These are phyloP conservation scores for Mythimna vitellina DNA, from an alignment of 2,888 invertebrate species.

Conservation along the genomic window DNA sequence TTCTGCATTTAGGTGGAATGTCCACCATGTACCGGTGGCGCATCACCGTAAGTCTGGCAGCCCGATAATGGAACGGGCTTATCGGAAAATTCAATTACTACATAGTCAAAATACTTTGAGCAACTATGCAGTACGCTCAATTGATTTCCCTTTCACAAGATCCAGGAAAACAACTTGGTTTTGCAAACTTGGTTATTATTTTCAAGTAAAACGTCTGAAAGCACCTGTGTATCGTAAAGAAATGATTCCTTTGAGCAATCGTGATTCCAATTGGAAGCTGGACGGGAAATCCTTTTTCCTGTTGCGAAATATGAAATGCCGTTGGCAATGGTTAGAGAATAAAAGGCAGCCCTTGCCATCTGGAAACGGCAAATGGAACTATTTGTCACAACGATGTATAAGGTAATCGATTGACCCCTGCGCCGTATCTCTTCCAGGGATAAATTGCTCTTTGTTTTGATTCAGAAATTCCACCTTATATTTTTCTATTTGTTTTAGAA, in stretches of 20 bases:
- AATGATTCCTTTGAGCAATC: conserved; percentile 68
- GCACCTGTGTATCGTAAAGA: conserved; percentile 54
- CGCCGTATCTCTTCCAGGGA: conserved; percentile 67
- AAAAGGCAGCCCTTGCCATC: conserved; percentile 71
- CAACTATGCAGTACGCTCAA: conserved; percentile 3
- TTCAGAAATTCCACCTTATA: conserved; percentile 60
- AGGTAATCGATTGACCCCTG: conserved; percentile 75
- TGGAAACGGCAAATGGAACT: conserved; percentile 75
- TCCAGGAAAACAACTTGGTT: neutral
- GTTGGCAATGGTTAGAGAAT: conserved; percentile 66
- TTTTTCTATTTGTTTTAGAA: conserved; percentile 48
- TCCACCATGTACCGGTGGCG: too few species aligned
- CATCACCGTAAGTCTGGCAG: too few species aligned
- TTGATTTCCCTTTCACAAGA: conserved; percentile 1
- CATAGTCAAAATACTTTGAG: neutral
- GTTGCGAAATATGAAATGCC: conserved; percentile 68
- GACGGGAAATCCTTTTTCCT: conserved; percentile 63
- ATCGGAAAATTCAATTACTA: too few species aligned
- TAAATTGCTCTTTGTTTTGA: conserved; percentile 74
- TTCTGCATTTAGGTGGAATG: too few species aligned
- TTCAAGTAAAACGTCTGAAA: conserved; percentile 33
- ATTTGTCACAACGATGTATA: conserved; percentile 75
- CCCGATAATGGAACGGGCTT: too few species aligned
- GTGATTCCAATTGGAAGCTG: conserved; percentile 63
- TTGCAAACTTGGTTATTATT: conserved; percentile 13